Base-by-base conservation (phyloP, 2,797 vertebrate genomes). In the Crocodylus rhombifer region DNA sequence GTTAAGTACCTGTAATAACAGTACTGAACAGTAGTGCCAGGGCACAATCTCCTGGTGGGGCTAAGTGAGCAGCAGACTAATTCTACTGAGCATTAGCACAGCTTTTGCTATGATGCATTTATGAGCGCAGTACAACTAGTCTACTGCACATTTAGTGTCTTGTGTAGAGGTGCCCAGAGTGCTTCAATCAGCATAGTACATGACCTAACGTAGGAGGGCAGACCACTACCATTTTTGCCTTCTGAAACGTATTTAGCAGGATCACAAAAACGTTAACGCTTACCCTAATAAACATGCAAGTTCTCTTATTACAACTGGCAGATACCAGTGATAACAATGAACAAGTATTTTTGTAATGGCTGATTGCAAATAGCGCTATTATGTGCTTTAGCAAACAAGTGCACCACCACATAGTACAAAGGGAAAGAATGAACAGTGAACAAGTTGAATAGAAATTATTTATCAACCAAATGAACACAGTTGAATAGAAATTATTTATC, bases 401-500 rank as follows among this genome's bases (percentile, higher is more conserved):
- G 17, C 9, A 67, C 77, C 0, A 0, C 2, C 1, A 87, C 28
- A 64, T 28, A 18, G 56, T 5, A 58, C 5, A 57, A 4, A 18
- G 5, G 23, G 74, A 91, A 42, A 82, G 15, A 92, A 91, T 6
- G 13, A 86, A 85, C 10, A 4, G n/a, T 74, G 76, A 87, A 82
- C 0, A 63, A 26, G 28, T 76, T 80, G 21, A 84, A 73, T 62
- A 62, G 82, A 78, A 84, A 81, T 23, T 14, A 51, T 73, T 25
- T 42, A 73, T 42, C 7, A 73, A 30, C 33, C 2, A 57, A 21
- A 61, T 21, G 17, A 61, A 61, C 60, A 61, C 6, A 18, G 16
- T 61, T 80, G 21, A 84, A 73, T 62, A 62, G 82, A 78, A 84
- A 81, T 23, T 14, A 51, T 73, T 25, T 42, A 73, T 42, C 7